Evolutionary conservation across 2,797 vertebrate genomes (phyloP), one percentile per base, ranked within the genome.

Genomic region (Myripristis murdjan): DNA sequence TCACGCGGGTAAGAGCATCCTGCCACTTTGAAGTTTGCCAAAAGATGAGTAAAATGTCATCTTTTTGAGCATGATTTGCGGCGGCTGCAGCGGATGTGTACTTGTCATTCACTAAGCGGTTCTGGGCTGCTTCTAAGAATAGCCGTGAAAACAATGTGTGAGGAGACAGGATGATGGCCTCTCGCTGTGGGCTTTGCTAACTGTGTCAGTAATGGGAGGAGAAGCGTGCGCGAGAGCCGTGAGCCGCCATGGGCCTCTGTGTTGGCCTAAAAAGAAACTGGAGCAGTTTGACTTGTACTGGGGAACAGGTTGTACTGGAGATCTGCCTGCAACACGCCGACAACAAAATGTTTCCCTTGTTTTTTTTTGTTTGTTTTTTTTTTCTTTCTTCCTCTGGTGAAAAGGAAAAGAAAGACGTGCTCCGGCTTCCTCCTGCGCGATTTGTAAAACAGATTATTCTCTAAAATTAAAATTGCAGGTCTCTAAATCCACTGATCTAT

Each of bases 251-350:
- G 10, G 67, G 58, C 83, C 79, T 77, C 67, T 56, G 49, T n/a
- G 71, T 52, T 86, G 89, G 77, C 79, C 89, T 83, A 74, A 76
- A 90, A 87, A 82, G 73, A 88, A 92, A 88, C 26, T 90, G 15
- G 90, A 92, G 77, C 89, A 88, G 39, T 74, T 39, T 68, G 58
- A 79, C 46, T 41, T 54, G 35, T 44, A 2, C 28, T 43, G 18
- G 35, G 62, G 39, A 59, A 59, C 70, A 81, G 62, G 35, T 58
- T 67, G 65, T 1, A 18, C 55, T 63, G 39, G 41, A 77, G 69
- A 77, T 51, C 7, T 11, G 41, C 7, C 23, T 57, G 59, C 39
- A 60, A 39, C 37, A 33, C 9, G 35, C 28, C n/a, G 10, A 51
- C 53, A 31, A 31, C 28, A 31, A 31, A 43, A n/a, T 43, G 41